Evolutionary conservation across 2,797 vertebrate species (phyloP).

Genomic region (Cossypha heuglini): DNA sequence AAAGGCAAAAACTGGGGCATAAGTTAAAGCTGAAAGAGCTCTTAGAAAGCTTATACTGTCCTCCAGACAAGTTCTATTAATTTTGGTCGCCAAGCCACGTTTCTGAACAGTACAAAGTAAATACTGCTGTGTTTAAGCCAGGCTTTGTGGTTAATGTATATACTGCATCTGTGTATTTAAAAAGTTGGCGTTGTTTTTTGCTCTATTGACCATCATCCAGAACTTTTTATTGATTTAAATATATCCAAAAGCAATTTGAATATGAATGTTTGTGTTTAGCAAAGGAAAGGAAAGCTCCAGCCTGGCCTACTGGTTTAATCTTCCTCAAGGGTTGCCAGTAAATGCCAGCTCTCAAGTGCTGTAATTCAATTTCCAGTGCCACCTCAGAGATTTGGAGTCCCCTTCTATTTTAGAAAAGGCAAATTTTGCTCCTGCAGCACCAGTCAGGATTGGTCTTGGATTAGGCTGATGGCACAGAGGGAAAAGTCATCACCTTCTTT

Average conservation of each 20-base stretch:
- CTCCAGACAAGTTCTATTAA: slow-evolving; percentile 21
- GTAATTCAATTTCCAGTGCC: not conserved
- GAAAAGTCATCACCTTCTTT: slow-evolving; percentile 1
- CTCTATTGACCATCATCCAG: slow-evolving; percentile 3
- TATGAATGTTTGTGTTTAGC: slow-evolving; percentile 39
- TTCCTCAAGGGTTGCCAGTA: not conserved
- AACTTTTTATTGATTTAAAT: slow-evolving; percentile 44
- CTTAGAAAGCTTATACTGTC: slow-evolving; percentile 22
- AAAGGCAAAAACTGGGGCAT: not conserved
- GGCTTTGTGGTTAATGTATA: not conserved
- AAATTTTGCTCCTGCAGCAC: not conserved
- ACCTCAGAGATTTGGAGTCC: not conserved
- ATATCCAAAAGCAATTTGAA: slow-evolving; percentile 25
- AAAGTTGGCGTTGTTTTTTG: not conserved
- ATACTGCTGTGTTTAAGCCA: slow-evolving; percentile 28
- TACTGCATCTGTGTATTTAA: not conserved
- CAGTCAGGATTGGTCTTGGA: not conserved
- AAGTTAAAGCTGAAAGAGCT: slow-evolving; percentile 40
- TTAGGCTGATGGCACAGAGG: not conserved
- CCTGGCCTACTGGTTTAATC: not conserved
- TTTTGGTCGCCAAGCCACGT: slow-evolving; percentile 29
- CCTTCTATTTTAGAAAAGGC: not conserved
- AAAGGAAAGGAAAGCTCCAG: not conserved
- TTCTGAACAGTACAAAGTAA: slow-evolving; percentile 56
- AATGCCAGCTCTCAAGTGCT: not conserved